Evolutionary conservation across 2,888 invertebrate genomes (phyloP).

Genomic region (Anarsia innoxiella): DNA sequence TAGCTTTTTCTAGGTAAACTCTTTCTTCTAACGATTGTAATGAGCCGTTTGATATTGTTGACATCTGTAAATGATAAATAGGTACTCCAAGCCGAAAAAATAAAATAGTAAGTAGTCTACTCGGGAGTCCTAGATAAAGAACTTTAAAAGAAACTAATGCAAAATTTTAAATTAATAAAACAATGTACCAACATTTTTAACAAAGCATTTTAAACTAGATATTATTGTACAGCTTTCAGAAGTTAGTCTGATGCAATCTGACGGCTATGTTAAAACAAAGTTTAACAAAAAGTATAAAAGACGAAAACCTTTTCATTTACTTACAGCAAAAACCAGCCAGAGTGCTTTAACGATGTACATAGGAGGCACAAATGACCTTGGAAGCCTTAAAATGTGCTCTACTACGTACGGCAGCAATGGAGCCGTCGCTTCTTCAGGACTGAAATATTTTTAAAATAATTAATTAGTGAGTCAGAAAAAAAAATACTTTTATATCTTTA

Average conservation of each 20-base stretch:
- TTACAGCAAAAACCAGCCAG: slow-evolving; percentile 67
- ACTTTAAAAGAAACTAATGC: too few relatives aligned
- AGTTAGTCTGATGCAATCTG: too few relatives aligned
- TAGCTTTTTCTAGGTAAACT: slow-evolving; percentile 55
- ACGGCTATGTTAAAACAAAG: neutral
- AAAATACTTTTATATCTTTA: neutral
- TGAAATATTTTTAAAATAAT: slow-evolving; percentile 24
- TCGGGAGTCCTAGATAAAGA: too few relatives aligned
- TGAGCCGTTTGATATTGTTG: slow-evolving; percentile 52
- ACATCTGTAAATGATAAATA: too few relatives aligned
- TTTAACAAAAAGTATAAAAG: slow-evolving; percentile 9
- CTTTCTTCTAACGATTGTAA: slow-evolving; percentile 48
- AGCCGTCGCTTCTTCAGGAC: slow-evolving; percentile 55
- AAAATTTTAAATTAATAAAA: too few relatives aligned
- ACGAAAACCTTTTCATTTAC: slow-evolving; percentile 12
- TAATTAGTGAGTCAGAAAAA: too few relatives aligned
- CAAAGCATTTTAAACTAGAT: too few relatives aligned
- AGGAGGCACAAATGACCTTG: slow-evolving; percentile 42
- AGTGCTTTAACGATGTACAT: slow-evolving; percentile 58
- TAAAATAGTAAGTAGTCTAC: too few relatives aligned
- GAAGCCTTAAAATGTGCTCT: slow-evolving; percentile 46
- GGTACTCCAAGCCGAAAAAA: too few relatives aligned
- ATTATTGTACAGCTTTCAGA: too few relatives aligned
- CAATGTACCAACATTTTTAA: too few relatives aligned
- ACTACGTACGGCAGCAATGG: slow-evolving; percentile 50